A percentile compares a stretch with the other conserved stretches of the same genome.
Evolutionary conservation across 2,888 invertebrate species (phyloP).

Genomic region (Anoplius nigerrimus): DNA sequence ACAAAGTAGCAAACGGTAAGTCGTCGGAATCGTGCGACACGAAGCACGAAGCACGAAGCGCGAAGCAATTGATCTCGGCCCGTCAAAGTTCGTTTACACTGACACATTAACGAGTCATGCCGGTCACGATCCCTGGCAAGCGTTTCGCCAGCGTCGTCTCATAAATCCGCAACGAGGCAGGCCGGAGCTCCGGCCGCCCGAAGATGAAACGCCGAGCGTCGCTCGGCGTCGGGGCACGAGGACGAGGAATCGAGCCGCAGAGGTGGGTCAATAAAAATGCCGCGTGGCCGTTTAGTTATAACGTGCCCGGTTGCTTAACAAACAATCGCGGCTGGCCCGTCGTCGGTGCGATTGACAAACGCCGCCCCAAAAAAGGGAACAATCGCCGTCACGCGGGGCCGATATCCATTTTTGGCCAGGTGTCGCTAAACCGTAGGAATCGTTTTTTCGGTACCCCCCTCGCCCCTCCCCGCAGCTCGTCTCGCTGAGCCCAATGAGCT

Average conservation of each 20-base stretch:
- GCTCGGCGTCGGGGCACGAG: conserved; percentile 5
- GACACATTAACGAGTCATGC: no score
- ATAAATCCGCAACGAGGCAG: no score
- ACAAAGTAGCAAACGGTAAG: no score
- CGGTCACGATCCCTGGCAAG: no score
- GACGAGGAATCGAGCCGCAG: conserved; percentile 56
- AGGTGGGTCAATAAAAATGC: conserved; percentile 51
- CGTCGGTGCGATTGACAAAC: conserved; percentile 57
- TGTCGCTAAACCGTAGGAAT: conserved; percentile 49
- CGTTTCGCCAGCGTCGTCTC: no score
- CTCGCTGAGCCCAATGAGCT: background rate
- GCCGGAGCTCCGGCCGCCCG: no score
- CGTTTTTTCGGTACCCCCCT: conserved; percentile 18
- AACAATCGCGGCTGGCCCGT: conserved; percentile 56
- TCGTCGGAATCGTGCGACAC: no score
- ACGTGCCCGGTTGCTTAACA: conserved; percentile 60
- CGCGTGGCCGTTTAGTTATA: conserved; percentile 47
- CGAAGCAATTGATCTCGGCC: no score
- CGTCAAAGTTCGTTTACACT: no score
- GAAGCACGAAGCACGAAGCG: no score
- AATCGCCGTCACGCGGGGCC: conserved; percentile 60
- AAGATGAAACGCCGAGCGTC: no score
- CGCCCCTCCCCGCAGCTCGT: background rate
- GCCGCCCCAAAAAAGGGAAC: conserved; percentile 53
- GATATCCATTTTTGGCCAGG: conserved; percentile 63